Percentiles rank a stretch among this genome's conserved stretches.
phyloP scores from a whole-genome alignment of 2,888 invertebrate genomes.

The Agrochola litura region DNA sequence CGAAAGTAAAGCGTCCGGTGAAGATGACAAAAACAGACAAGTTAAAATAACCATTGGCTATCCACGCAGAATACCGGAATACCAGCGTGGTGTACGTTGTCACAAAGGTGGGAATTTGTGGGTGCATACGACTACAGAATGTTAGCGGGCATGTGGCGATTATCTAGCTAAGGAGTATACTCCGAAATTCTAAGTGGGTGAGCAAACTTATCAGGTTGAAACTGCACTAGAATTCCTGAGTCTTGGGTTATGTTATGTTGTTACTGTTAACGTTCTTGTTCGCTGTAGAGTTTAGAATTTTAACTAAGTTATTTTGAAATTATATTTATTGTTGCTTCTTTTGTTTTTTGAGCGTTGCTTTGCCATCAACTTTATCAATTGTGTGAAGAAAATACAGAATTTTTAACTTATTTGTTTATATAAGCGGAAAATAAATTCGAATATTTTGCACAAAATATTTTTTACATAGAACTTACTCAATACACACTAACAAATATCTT shows the following conservation, averaged over 20 bases:
- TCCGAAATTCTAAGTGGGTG: constrained; percentile 57
- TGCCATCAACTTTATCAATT: no score
- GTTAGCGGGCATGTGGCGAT: constrained; percentile 41
- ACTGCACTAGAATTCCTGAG: constrained; percentile 39
- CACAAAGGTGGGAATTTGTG: constrained; percentile 67
- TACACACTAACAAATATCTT: constrained; percentile 16
- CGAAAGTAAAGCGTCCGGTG: constrained; percentile 23
- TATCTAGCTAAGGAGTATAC: constrained; percentile 46
- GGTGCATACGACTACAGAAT: constrained; percentile 54
- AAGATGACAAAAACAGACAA: constrained; percentile 37
- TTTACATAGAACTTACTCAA: not conserved
- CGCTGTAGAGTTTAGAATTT: constrained; percentile 1
- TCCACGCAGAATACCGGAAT: constrained; percentile 43
- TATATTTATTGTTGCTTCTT: not conserved
- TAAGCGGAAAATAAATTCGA: not conserved
- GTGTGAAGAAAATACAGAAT: not conserved
- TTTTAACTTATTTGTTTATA: not conserved
- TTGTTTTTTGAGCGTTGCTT: no score
- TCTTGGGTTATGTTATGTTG: constrained; percentile 4
- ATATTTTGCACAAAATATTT: not conserved
- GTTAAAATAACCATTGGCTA: constrained; percentile 50
- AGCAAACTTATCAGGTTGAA: constrained; percentile 51
- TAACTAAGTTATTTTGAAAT: not conserved
- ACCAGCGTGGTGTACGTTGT: constrained; percentile 38
- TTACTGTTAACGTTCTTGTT: constrained; percentile 17